Base-by-base conservation (phyloP, 2,797 vertebrate species). In the Molossus molossus region DNA sequence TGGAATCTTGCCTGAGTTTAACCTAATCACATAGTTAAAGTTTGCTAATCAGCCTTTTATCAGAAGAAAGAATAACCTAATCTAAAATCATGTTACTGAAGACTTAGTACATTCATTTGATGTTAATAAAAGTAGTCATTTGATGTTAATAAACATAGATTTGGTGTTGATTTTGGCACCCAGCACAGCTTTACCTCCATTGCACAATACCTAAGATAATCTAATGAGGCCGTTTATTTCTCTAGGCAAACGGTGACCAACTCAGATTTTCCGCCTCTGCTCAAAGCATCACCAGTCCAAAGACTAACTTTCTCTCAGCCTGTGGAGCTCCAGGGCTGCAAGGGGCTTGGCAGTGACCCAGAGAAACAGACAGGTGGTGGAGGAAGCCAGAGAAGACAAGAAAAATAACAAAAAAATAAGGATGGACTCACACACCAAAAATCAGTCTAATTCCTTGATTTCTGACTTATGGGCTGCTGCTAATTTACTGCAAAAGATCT, bases 21-120 rank as follows among this genome's bases (percentile, higher is more conserved):
- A 79, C 91, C 75, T 94, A 33, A 91, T 82, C 83, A 91, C 48
- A 0, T 62, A 45, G 55, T 85, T 67, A 15, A 83, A 76, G 62
- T 62, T 62, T 96, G 62, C 86, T 94, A 80, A 87, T 84, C 25
- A 13, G 12, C 57, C 62, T 95, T 87, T 91, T 70, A 90, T 91
- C 88, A 62, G 25, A 53, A 79, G 81, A 94, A 94, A 50, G 10
- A 83, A 50, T 94, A 88, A 65, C n/a, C 85, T 90, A 33, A 4
- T 76, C 65, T 64, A 57, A 91, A 92, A 72, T 83, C 58, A 50
- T n/a, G 11, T 79, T 75, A 23, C 23, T 72, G 64, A 80, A 89
- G 65, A 91, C 37, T 45, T 33, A n/a, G 57, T 53, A 13, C 53
- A n/a, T 83, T 17, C 37, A 77, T 84, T 33, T 92, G 65, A 79